These are phyloP conservation scores for Saccostrea glomerata DNA, from an alignment of 1,140 invertebrate species.

Conservation along the genomic window DNA sequence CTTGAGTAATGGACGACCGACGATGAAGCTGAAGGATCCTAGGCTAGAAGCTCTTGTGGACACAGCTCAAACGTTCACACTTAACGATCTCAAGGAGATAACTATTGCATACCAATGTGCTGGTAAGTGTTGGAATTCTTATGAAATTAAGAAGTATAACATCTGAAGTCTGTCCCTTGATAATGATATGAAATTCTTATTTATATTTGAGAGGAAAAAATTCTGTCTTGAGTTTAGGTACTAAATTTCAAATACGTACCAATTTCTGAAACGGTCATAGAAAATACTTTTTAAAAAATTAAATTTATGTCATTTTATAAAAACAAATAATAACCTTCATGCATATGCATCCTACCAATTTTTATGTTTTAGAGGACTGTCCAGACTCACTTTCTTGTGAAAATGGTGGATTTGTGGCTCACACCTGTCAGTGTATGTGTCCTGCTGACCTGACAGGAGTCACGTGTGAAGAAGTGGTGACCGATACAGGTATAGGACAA, in stretches of 20 bases:
- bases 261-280: no score
- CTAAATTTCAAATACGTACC: no score
- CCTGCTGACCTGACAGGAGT: constrained; percentile 31
- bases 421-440: constrained; percentile 50
- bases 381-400: constrained; percentile 11
- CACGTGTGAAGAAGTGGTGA: background rate
- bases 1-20: background rate
- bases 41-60: constrained; percentile 7
- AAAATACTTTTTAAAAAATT: no score
- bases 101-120: background rate
- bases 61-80: background rate
- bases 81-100: background rate
- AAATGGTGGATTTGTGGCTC: constrained; percentile 49
- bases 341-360: background rate
- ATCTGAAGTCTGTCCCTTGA: no score
- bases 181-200: no score
- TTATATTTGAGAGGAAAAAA: no score
- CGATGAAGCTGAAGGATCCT: constrained; percentile 6
- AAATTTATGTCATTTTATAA: no score
- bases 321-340: background rate
- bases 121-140: background rate
- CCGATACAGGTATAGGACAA: constrained; percentile 24
- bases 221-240: no score
- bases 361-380: constrained; percentile 1
- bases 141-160: no score